These are phyloP conservation scores for Florisuga fusca DNA, from an alignment of 2,797 vertebrate genomes.

Conservation along the genomic window DNA sequence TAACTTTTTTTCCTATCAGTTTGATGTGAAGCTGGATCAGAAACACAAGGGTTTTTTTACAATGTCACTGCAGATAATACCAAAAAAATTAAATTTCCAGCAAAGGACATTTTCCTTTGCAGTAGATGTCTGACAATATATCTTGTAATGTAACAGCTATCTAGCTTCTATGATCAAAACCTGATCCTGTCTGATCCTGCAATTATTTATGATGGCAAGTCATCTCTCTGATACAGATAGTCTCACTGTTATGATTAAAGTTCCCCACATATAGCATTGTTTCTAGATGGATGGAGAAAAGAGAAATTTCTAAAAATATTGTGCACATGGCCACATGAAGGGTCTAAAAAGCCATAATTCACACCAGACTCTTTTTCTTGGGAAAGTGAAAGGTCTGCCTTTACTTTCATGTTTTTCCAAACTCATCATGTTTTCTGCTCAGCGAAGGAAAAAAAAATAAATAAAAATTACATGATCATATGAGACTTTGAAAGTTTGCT, in stretches of 20 bases:
- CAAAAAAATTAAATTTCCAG: background rate
- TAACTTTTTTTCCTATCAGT: background rate
- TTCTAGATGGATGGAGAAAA: background rate
- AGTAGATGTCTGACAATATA: background rate
- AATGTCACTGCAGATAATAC: background rate
- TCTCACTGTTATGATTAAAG: background rate
- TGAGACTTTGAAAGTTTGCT: background rate
- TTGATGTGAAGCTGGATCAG: background rate
- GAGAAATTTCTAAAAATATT: background rate
- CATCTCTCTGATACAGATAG: background rate
- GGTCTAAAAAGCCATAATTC: background rate
- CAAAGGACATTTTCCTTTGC: background rate
- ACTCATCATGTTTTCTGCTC: background rate
- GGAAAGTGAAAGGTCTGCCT: background rate
- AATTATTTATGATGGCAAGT: background rate
- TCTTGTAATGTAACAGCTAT: background rate
- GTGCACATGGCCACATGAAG: fast-evolving
- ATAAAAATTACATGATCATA: background rate
- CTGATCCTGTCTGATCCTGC: background rate
- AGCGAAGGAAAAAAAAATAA: background rate
- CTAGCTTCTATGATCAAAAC: background rate
- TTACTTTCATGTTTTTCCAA: background rate
- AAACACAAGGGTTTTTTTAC: background rate
- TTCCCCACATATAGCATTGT: background rate
- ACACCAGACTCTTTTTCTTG: background rate